Evolutionary conservation across 2,113 vertebrate genomes (phyloP).

Genomic region (Phalacrocorax aristotelis): DNA sequence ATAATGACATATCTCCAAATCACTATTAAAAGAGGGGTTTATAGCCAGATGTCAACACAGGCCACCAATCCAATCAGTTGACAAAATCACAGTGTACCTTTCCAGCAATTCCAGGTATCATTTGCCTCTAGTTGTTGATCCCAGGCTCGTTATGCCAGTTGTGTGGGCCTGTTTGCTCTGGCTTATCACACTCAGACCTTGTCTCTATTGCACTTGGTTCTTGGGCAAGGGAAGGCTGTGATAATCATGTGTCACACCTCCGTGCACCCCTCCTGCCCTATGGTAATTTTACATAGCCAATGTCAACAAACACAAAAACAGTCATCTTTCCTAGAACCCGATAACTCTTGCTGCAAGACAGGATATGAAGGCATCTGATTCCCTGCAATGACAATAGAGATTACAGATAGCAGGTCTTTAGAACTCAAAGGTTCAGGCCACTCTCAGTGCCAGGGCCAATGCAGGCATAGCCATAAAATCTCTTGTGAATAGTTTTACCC

Average conservation of each 20-base stretch:
- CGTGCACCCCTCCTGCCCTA: accelerated
- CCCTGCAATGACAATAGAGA: background rate
- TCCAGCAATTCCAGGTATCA: background rate
- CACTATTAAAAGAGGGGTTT: background rate
- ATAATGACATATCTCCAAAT: background rate
- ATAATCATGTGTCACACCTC: background rate
- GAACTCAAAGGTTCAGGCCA: background rate
- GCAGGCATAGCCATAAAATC: background rate
- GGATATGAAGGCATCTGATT: background rate
- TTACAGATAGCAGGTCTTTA: background rate
- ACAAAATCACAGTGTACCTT: background rate
- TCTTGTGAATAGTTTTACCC: background rate
- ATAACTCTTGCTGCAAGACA: background rate
- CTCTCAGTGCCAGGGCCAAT: background rate
- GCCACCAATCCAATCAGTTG: background rate
- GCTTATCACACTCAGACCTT: background rate
- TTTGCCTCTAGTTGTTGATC: background rate
- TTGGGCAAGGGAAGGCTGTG: background rate
- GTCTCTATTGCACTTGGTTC: background rate
- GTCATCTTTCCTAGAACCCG: background rate
- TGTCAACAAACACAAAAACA: background rate
- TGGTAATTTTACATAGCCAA: background rate
- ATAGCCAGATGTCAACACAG: background rate
- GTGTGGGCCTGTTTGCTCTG: background rate
- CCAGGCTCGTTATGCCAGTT: background rate